Base-by-base conservation (phyloP, 2,113 vertebrate genomes). In the Hyla sarda region DNA sequence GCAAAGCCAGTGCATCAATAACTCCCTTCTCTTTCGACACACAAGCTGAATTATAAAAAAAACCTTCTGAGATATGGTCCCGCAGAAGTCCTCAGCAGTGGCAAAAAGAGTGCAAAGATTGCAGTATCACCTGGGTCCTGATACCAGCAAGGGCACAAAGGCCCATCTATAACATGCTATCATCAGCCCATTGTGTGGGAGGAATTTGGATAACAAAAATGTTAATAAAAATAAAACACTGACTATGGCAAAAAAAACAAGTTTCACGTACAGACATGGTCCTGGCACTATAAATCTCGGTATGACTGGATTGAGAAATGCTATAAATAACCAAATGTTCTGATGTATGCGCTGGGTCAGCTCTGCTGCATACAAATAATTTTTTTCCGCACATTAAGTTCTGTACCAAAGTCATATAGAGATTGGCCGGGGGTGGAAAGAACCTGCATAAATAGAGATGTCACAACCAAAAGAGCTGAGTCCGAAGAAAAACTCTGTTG, bases 381-480 rank as follows among this genome's bases (percentile, higher is more conserved):
- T 45, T 25, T 48, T 45, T 74, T 47, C 72, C 41, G 23, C 45
- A 25, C 23, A 48, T 48, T 74, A 74, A 47, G 30, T 37, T 45
- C 21, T 47, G 72, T 48, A 47, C 11, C 13, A 47, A 47, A 74
- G 72, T 74, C 72, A 74, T 25, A 74, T n/a, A 74, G 41, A 48
- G 72, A 74, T 16, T 74, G 37, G 28, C 45, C n/a, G 72, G 72
- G 72, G 72, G 72, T 47, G 72, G 72, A 16, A 74, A 28, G 23
- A 74, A 72, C 69, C 19, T 37, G 34, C 32, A 73, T 8, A 5
- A 8, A n/a, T 10, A 37, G n/a, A 47, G n/a, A 48, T 74, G 21
- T 74, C 72, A 74, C 48, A 74, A n/a, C n/a, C 13, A 74, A 41
- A 74, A 47, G 41, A 14, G 72, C 34, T 71, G 67, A 71, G 67